phyloP scores from a whole-genome alignment of 2,113 vertebrate genomes.

The Antechinus flavipes region DNA sequence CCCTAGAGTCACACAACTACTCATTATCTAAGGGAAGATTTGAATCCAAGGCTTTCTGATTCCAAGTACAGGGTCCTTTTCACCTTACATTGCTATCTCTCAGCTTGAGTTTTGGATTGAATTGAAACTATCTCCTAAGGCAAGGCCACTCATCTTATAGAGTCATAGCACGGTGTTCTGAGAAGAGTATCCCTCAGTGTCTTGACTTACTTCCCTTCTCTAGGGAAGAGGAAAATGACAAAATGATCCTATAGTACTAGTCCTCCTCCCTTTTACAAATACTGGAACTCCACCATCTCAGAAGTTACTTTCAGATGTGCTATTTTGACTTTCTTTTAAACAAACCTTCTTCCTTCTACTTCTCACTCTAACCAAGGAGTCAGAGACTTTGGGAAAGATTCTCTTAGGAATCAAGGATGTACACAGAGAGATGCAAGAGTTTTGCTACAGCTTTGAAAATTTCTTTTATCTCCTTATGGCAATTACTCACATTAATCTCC shows the following conservation, averaged over 20 bases:
- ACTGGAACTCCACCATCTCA: neutral
- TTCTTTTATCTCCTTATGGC: neutral
- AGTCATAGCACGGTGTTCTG: neutral
- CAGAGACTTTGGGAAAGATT: neutral
- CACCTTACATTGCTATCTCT: too few species aligned
- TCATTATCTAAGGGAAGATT: neutral
- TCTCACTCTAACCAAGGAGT: neutral
- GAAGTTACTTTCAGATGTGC: neutral
- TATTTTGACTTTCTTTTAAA: neutral
- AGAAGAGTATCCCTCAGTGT: neutral
- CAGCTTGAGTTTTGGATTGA: neutral
- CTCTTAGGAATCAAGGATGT: neutral
- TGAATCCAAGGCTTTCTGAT: neutral
- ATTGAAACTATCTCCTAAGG: neutral
- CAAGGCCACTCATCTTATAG: neutral
- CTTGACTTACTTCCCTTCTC: neutral
- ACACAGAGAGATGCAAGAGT: neutral
- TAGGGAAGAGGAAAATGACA: neutral
- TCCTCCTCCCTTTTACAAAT: neutral
- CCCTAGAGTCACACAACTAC: neutral
- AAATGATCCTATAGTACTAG: neutral
- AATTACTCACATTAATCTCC: neutral
- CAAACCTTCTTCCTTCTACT: neutral
- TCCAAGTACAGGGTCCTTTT: neutral
- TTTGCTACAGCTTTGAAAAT: neutral